These are phyloP conservation scores for Diorhabda carinulata DNA, from an alignment of 1,140 invertebrate species.

Conservation along the genomic window DNA sequence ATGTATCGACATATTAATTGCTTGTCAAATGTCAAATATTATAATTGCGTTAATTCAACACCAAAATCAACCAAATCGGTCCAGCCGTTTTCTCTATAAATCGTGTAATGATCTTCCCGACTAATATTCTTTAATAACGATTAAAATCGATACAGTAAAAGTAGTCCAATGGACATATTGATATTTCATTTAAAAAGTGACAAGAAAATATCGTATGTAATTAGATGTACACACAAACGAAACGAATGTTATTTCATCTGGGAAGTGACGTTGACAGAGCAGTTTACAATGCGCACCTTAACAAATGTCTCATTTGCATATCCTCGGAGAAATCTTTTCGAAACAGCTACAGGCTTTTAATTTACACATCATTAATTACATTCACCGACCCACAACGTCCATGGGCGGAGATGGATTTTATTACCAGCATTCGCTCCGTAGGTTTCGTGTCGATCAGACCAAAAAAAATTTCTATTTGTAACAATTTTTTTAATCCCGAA, in stretches of 20 bases:
- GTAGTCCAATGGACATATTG: conserved; percentile 2
- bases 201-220: conserved; percentile 30
- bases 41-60: too few species aligned
- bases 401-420: conserved; percentile 23
- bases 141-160: background rate
- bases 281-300: conserved; percentile 39
- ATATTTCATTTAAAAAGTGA: conserved; percentile 21
- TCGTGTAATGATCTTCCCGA: too few species aligned
- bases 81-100: too few species aligned
- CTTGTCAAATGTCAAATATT: too few species aligned
- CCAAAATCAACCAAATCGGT: too few species aligned
- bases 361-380: conserved; percentile 45
- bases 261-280: conserved; percentile 39
- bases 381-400: conserved; percentile 31
- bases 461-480: too few species aligned
- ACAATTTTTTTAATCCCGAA: too few species aligned
- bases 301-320: conserved; percentile 44
- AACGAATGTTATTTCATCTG: conserved; percentile 29
- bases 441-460: background rate
- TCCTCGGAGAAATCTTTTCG: conserved; percentile 39
- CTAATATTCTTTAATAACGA: background rate
- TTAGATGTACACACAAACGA: conserved; percentile 29
- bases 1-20: too few species aligned
- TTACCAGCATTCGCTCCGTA: background rate
- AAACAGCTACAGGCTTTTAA: conserved; percentile 42